Conservation (phyloP, 1,140 invertebrate genomes). For the Ceratitis capitata region DNA sequence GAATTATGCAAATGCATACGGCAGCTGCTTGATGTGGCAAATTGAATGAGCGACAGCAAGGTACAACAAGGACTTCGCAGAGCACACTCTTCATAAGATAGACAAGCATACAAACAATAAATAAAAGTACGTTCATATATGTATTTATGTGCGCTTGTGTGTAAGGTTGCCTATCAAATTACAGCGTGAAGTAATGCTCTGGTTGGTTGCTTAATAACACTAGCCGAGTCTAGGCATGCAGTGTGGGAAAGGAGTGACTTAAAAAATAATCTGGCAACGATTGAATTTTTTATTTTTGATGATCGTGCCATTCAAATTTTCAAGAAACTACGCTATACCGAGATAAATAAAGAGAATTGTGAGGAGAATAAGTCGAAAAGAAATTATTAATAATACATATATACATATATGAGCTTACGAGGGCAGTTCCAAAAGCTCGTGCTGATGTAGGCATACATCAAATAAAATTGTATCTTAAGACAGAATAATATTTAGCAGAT, state of each 20-base stretch:
- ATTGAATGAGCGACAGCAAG: neutral
- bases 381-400: too few relatives aligned
- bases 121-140: neutral
- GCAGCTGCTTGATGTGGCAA: slow-evolving; percentile 33
- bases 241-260: neutral
- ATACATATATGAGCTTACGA: neutral
- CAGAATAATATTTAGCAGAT: too few relatives aligned
- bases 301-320: slow-evolving; percentile 17
- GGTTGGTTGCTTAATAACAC: neutral
- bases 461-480: too few relatives aligned
- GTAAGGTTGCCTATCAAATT: slow-evolving; percentile 1
- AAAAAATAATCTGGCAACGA: slow-evolving; percentile 25
- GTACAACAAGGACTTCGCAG: neutral
- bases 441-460: too few relatives aligned
- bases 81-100: neutral
- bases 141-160: neutral
- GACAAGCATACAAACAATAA: neutral
- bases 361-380: neutral
- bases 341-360: neutral
- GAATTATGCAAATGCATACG: slow-evolving; percentile 30
- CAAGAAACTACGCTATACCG: neutral
- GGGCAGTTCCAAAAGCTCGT: too few relatives aligned
- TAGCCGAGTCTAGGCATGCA: neutral
- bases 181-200: neutral
- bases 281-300: neutral